Base-by-base conservation (phyloP, 1,140 invertebrate genomes). In the Pseudomyrmex dendroicus region DNA sequence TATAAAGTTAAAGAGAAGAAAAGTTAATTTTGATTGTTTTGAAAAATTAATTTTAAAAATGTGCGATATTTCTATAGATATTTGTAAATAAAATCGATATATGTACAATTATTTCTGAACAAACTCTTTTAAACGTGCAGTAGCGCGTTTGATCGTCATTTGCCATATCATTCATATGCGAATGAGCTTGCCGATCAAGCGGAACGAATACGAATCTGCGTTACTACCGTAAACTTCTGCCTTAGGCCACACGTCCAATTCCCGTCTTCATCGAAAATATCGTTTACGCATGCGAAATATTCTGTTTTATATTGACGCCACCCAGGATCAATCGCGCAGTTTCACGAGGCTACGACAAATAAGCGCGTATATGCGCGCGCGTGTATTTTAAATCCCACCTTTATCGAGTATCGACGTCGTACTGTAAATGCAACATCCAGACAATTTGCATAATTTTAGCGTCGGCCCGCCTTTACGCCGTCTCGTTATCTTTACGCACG, bases 401-500 rank as follows among this genome's bases (percentile, higher is more conserved):
- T 70, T 78, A 78, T 78, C 64, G 52, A n/a, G 74, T 68, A 57
- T 68, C 74, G 63, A 68, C 54, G 64, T 59, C 7, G 76, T 52
- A 20, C 8, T 25, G 74, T 20, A 52, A 78, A 78, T 52, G 20
- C 44, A 48, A 17, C 44, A 46, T 20, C 20, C 64, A 25, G 7
- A 22, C 15, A 15, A 78, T 78, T 78, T 78, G 76, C 76, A 78
- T 78, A 78, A 78, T 78, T 70, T 22, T 78, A 64, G 76, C 48
- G 25, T 44, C 61, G 54, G 64, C 44, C 44, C 54, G 64, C 61
- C 61, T 76, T 25, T 35, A 61, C 61, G 20, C 10, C 76, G 54
- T 78, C 54, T 78, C 54, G 76, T 78, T 78, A 78, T 78, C 64
- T 78, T 78, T 78, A 78, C 64, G 44, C 44, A 44, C 76, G 35